These are phyloP conservation scores for Drosophila parabipectinata DNA, from an alignment of 1,140 invertebrate species.

Conservation along the genomic window DNA sequence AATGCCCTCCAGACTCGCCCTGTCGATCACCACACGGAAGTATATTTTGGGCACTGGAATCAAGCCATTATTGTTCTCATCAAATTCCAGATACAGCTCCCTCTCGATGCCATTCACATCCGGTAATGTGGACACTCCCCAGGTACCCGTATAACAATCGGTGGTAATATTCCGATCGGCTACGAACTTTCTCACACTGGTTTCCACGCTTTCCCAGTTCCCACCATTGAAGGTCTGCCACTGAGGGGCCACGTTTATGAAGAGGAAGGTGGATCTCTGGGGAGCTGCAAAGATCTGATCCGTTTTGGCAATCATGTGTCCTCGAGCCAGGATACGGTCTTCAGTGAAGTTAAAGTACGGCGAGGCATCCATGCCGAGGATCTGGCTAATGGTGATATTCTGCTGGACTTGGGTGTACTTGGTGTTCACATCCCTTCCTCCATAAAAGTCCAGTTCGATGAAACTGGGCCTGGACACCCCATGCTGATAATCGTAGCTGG, in stretches of 20 bases:
- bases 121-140: conserved; percentile 85
- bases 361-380: conserved; percentile 76
- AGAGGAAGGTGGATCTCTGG: conserved; percentile 87
- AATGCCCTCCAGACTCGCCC: conserved; percentile 82
- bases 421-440: conserved; percentile 66
- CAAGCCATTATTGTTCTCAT: conserved; percentile 76
- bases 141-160: conserved; percentile 87
- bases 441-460: conserved; percentile 74
- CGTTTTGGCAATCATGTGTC: conserved; percentile 88
- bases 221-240: conserved; percentile 88
- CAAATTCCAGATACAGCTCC: conserved; percentile 85
- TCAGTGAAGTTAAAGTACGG: conserved; percentile 66
- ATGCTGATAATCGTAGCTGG: conserved; percentile 75
- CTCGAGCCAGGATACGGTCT: conserved; percentile 85
- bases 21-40: conserved; percentile 86
- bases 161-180: conserved; percentile 77
- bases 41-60: conserved; percentile 86
- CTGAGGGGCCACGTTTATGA: conserved; percentile 87
- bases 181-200: conserved; percentile 84
- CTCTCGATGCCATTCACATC: conserved; percentile 84
- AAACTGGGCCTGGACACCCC: conserved; percentile 75
- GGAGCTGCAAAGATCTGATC: conserved; percentile 87
- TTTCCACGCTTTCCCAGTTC: conserved; percentile 87
- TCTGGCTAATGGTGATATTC: conserved; percentile 64
- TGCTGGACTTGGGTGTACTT: conserved; percentile 81